These are phyloP conservation scores for Anastatus disparis DNA, from an alignment of 1,140 invertebrate species.

Conservation along the genomic window DNA sequence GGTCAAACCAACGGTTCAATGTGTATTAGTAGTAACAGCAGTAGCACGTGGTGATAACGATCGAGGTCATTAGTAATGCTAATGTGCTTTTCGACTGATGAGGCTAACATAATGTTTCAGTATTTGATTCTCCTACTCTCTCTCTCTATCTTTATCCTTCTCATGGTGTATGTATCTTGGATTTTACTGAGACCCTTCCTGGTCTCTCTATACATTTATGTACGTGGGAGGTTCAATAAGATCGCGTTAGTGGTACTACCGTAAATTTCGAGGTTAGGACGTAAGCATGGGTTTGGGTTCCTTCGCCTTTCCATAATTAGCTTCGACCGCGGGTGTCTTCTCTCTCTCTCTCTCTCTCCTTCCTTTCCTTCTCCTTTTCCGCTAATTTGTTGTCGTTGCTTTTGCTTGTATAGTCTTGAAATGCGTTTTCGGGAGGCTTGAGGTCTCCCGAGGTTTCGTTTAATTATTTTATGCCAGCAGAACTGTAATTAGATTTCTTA, in stretches of 20 bases:
- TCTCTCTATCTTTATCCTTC: neutral
- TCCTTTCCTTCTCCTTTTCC: neutral
- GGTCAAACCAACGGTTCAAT: neutral
- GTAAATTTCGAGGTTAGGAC: constrained; percentile 28
- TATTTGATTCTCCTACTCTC: neutral
- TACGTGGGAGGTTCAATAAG: neutral
- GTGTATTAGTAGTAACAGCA: neutral
- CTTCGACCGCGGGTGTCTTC: constrained; percentile 14
- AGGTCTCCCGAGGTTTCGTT: constrained; percentile 24
- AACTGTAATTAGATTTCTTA: constrained; percentile 29
- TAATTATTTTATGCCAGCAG: constrained; percentile 26
- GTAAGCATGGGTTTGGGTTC: neutral
- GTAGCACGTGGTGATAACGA: constrained; percentile 57
- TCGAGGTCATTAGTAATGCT: constrained; percentile 61
- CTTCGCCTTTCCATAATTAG: constrained; percentile 38
- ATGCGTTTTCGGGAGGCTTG: neutral
- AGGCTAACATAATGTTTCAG: constrained; percentile 39
- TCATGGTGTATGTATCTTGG: neutral
- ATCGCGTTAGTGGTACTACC: constrained; percentile 8
- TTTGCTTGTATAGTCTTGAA: neutral
- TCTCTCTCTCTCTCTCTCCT: too few relatives aligned
- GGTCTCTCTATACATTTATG: neutral
- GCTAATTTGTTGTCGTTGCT: constrained; percentile 30
- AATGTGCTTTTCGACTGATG: constrained; percentile 61
- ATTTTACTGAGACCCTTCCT: neutral